Base-by-base conservation (phyloP, 2,113 vertebrate genomes). In the Pholis gunnellus region DNA sequence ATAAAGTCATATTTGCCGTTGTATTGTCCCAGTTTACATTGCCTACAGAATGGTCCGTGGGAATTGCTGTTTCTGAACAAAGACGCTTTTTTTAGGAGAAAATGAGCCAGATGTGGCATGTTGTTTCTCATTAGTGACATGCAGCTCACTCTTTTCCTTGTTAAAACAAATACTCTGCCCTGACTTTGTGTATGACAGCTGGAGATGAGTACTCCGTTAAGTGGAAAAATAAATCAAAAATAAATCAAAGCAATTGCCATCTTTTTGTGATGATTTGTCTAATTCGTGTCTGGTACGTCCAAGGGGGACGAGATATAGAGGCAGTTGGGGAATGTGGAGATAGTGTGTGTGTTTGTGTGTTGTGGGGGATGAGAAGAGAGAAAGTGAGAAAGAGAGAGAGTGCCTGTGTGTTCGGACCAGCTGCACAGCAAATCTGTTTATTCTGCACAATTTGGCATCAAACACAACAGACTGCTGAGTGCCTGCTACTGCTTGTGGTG, bases 361-460 rank as follows among this genome's bases (percentile, higher is more conserved):
- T 29, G 52, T 34, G 50, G 76, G 38, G 27, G 56, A 65, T 71
- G 50, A 83, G 78, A 78, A 72, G 59, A 70, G 78, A 77, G 65
- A 78, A 40, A 67, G 72, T 69, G 54, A 71, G 75, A 78, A 72
- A 10, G 52, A 11, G 52, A 54, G 52, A 56, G 52, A 56, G 52
- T 3, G 52, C 9, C 52, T 68, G 81, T 88, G 82, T 88, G 85
- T 90, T 84, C 90, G 75, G 83, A 91, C 85, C 91, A 92, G 92
- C 89, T 93, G 89, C 91, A 93, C 88, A 90, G 89, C 89, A 94
- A 93, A 94, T 94, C 91, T 94, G 91, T 94, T 94, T 94, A 94
- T 94, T 94, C 93, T 94, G 92, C 94, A 91, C 91, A 94, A 93
- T 95, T 94, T 95, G 93, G 93, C 93, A 93, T 94, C 90, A 92